Evolutionary conservation across 1,140 invertebrate genomes (phyloP), one percentile per base, ranked within the genome.

Genomic region (Caenorhabditis remanei): DNA sequence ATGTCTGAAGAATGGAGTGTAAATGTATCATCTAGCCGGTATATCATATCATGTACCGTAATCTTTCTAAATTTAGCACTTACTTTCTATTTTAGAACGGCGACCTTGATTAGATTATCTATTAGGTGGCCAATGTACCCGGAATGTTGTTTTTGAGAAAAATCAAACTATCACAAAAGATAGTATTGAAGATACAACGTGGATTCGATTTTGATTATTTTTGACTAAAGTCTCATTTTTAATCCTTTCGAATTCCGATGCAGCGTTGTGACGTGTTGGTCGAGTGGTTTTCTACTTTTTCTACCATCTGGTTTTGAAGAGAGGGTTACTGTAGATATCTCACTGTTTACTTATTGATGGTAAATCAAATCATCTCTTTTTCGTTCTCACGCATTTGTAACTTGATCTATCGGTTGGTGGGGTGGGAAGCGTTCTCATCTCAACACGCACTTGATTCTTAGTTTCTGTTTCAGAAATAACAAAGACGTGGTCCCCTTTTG

Each of bases 401-500:
- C 46, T 79, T 79, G 71, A 79, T 79, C 71, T 50, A 46, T 71
- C 65, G 40, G 24, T 65, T 40, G 55, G n/a, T 11, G 32, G 32
- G 32, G 32, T 32, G n/a, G 71, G 46, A 79, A 79, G 71, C 21
- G 71, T 79, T 79, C 46, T 79, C 11, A 46, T 48, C 46, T 21
- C 1, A 41, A n/a, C 21, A 53, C 71, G 71, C n/a, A 79, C 5
- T 79, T 79, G 71, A 53, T 79, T 79, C n/a, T 79, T 79, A 79
- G 71, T 79, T 79, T 79, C 46, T 79, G 71, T 79, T 79, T 79
- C 53, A 50, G n/a, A 21, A 50, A 32, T 32, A 32, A 50, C 19
- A 79, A 21, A 79, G 24, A 50, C 19, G 50, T 50, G 9, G 8
- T 50, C 50, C 50, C 6, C n/a, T 4, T 2, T 21, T n/a, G 6